Conservation (phyloP, 2,797 vertebrate genomes). For the Poliocrania exsul region DNA sequence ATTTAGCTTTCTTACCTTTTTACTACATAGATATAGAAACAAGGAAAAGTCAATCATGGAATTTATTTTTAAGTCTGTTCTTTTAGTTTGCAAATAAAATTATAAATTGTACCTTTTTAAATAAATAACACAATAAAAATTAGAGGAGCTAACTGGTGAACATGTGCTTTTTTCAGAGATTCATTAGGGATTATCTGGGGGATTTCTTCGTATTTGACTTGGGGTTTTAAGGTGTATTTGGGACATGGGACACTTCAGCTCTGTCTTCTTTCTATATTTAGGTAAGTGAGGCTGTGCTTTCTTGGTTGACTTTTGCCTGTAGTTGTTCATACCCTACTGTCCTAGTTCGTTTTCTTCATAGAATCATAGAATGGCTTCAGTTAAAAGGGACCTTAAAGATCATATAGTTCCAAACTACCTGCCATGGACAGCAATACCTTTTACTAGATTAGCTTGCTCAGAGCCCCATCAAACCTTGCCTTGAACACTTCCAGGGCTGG, state of each 20-base stretch:
- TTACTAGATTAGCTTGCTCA: background rate
- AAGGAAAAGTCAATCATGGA: background rate
- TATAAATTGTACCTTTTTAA: background rate
- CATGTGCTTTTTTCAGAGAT: background rate
- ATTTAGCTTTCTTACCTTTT: background rate
- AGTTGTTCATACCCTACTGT: background rate
- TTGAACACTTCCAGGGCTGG: background rate
- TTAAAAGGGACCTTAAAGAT: background rate
- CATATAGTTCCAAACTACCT: background rate
- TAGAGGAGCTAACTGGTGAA: background rate
- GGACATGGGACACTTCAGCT: background rate
- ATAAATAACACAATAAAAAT: background rate
- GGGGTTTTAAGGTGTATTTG: background rate
- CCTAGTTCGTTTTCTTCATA: background rate
- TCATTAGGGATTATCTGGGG: rapidly evolving
- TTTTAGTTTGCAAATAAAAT: background rate
- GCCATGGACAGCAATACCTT: background rate
- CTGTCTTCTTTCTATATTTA: background rate
- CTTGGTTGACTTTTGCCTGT: background rate
- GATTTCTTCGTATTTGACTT: background rate
- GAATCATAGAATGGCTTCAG: background rate
- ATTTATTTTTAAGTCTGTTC: background rate
- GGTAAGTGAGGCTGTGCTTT: background rate
- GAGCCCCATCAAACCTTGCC: background rate
- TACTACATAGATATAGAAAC: background rate